Evolutionary conservation across 2,888 invertebrate genomes (phyloP), one percentile per base, ranked within the genome.

Genomic region (Drosophila putrida): DNA sequence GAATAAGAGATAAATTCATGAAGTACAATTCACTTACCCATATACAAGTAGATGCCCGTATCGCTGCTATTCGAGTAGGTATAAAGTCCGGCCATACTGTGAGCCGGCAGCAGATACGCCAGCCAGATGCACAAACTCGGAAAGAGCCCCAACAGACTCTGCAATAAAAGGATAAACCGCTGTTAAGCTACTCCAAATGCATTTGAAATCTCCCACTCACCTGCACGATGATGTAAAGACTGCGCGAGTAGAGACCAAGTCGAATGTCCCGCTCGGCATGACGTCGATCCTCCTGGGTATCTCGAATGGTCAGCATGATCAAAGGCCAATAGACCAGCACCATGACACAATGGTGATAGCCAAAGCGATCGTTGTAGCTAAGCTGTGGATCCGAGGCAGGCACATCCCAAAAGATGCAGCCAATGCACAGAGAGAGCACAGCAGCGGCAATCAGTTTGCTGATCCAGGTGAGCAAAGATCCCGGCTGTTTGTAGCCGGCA

Each of bases 351-450:
- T 97, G 97, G 91, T 98, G 97, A 91, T 96, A 97, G n/a, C 98
- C 98, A 65, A 97, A 91, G 63, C 98, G 94, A 91, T 96, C 96
- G 91, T 96, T 95, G 82, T 96, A 94, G 41, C 94, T 94, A 53
- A 96, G 90, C 93, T 96, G 95, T 3, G 95, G 93, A 91, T 97
- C 97, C 4, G 95, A 95, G 38, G 95, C 93, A 0, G 97, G 96
- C 4, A 98, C 94, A 90, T 98, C 97, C 97, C 97, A 98, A 92
- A 97, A 98, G 80, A 98, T 95, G 77, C 96, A 96, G 41, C 98
- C 98, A 35, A 97, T 94, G 76, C 96, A 93, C 57, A 98, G 94
- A 4, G 98, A 98, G 89, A 98, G 94, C 72, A 96, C 94, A 1
- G 96, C 96, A 0, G 97, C 95, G 13, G 97, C 94, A 20, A 98